Evolutionary conservation across 37 sponge, comb jelly and placozoan genomes (phyloP).

Genomic region (Lycopodina hypogea): DNA sequence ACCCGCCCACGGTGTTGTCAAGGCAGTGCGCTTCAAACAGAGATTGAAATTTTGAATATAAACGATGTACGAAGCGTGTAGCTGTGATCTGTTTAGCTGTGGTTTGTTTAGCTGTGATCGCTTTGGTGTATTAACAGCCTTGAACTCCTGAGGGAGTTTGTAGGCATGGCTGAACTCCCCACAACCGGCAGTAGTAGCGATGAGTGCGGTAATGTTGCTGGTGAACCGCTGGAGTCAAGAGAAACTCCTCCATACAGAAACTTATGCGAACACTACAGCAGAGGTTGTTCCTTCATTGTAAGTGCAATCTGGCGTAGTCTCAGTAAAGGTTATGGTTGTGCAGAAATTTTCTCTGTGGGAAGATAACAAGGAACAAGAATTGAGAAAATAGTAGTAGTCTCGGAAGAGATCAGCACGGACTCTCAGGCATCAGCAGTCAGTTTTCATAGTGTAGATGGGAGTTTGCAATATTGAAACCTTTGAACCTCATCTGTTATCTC

Average conservation of each 20-base stretch:
- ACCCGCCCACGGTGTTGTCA: too few relatives aligned
- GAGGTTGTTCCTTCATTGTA: slow-evolving; percentile 58
- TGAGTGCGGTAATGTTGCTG: neutral
- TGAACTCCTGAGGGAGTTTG: too few relatives aligned
- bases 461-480: too few relatives aligned
- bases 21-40: neutral
- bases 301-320: neutral
- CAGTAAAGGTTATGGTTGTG: neutral
- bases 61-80: neutral
- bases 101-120: too few relatives aligned
- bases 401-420: too few relatives aligned
- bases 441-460: too few relatives aligned
- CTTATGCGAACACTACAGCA: slow-evolving; percentile 53
- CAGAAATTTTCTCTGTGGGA: too few relatives aligned
- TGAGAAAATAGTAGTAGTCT: too few relatives aligned
- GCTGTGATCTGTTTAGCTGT: neutral
- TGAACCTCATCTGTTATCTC: too few relatives aligned
- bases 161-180: neutral
- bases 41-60: neutral
- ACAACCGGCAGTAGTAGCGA: neutral
- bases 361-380: too few relatives aligned
- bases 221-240: neutral
- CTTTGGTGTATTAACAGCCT: too few relatives aligned
- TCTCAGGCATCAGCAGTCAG: too few relatives aligned
- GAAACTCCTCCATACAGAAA: slow-evolving; percentile 35